phyloP scores from a whole-genome alignment of 2,888 invertebrate genomes.

The Melanostoma scalare region DNA sequence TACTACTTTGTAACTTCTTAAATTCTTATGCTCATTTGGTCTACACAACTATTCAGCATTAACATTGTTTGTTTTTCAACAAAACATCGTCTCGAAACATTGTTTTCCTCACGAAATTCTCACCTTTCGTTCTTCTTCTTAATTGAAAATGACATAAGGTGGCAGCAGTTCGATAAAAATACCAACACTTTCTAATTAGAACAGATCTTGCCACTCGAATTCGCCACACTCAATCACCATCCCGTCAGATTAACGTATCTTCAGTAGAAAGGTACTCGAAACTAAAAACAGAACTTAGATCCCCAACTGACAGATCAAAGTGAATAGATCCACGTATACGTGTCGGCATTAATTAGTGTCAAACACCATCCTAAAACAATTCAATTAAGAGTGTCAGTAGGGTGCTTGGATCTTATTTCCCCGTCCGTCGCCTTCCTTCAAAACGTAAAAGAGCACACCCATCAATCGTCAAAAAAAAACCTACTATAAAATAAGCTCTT shows the following conservation, averaged over 20 bases:
- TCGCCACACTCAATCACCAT: slow-evolving; percentile 29
- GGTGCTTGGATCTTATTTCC: slow-evolving; percentile 25
- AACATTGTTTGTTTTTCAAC: too few relatives aligned
- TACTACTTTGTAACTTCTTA: too few relatives aligned
- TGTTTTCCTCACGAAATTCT: too few relatives aligned
- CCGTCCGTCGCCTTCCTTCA: slow-evolving; percentile 6
- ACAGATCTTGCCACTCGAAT: neutral
- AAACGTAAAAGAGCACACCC: neutral
- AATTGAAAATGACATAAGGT: neutral
- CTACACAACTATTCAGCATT: too few relatives aligned
- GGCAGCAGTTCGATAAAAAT: neutral
- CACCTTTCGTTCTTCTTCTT: too few relatives aligned
- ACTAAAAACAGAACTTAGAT: slow-evolving; percentile 6
- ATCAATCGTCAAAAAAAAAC: slow-evolving; percentile 25
- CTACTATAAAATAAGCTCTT: slow-evolving; percentile 56
- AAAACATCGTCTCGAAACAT: too few relatives aligned
- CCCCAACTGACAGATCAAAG: slow-evolving; percentile 48
- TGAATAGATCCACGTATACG: slow-evolving; percentile 34
- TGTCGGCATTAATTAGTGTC: slow-evolving; percentile 65
- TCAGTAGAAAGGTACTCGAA: neutral
- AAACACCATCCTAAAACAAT: slow-evolving; percentile 50
- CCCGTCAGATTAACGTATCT: slow-evolving; percentile 38
- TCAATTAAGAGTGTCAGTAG: slow-evolving; percentile 57
- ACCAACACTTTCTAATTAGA: slow-evolving; percentile 5
- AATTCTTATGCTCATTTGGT: too few relatives aligned